Conservation (phyloP, 2,113 vertebrate genomes). For the Pseudois nayaur region DNA sequence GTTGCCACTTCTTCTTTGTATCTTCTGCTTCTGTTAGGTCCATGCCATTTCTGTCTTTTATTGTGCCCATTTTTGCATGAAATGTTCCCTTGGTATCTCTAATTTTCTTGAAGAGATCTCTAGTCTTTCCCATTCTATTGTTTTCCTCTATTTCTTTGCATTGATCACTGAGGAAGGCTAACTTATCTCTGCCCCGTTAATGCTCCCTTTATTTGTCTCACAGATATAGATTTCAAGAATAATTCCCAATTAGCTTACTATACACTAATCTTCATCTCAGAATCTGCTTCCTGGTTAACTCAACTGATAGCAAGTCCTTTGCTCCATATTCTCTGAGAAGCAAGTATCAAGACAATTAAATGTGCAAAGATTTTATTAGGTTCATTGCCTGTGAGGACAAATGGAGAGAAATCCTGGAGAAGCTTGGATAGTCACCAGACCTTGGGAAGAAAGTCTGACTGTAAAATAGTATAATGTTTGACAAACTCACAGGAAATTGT, state of each 20-base stretch:
- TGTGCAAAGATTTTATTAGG: background rate
- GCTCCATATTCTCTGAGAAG: background rate
- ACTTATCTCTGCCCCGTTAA: background rate
- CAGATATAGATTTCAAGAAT: background rate
- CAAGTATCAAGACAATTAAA: background rate
- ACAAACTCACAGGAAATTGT: background rate
- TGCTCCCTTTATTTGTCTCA: background rate
- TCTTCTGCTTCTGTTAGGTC: background rate
- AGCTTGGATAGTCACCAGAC: background rate
- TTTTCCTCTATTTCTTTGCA: background rate
- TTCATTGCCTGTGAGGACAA: background rate
- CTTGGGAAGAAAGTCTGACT: background rate
- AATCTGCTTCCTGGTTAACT: background rate
- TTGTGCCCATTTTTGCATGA: background rate
- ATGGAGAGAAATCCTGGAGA: background rate
- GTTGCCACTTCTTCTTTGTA: background rate
- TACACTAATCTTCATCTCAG: background rate
- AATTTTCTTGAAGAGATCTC: background rate
- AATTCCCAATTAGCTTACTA: background rate
- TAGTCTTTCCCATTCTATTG: background rate
- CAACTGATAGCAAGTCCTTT: background rate
- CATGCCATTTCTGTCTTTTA: background rate
- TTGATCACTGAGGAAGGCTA: background rate
- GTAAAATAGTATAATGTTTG: background rate
- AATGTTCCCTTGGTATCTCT: background rate